Percentiles rank a stretch among this genome's conserved stretches.
phyloP scores from a whole-genome alignment of 2,888 invertebrate species.

The Ophion costatus region DNA sequence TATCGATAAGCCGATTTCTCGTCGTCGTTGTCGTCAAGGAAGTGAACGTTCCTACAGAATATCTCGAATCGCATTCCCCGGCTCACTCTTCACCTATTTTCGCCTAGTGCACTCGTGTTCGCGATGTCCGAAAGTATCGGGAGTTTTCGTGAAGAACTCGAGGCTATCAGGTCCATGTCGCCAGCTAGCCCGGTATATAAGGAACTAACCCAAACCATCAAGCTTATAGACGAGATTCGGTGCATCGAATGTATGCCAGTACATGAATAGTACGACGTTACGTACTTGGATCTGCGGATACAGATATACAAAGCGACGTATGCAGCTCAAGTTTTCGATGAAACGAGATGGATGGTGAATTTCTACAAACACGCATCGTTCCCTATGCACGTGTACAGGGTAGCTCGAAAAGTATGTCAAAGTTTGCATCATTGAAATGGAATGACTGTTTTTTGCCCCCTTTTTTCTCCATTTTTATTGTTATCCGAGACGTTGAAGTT shows the following conservation, averaged over 20 bases:
- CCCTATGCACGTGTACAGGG: not conserved
- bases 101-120: conserved; percentile 2
- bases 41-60: conserved; percentile 18
- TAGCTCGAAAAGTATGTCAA: too few relatives aligned
- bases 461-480: not conserved
- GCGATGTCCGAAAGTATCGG: conserved; percentile 23
- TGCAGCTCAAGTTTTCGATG: conserved; percentile 18
- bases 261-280: not conserved
- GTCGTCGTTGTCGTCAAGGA: conserved; percentile 38
- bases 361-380: conserved; percentile 22
- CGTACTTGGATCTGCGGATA: not conserved
- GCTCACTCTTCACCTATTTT: conserved; percentile 2
- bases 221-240: not conserved
- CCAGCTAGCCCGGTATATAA: not conserved
- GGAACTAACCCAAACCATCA: not conserved
- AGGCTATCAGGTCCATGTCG: conserved; percentile 19
- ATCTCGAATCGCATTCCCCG: conserved; percentile 7
- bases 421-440: too few relatives aligned
- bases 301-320: not conserved
- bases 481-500: too few relatives aligned
- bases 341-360: conserved; percentile 11
- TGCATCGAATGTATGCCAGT: not conserved
- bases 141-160: conserved; percentile 16
- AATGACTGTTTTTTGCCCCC: too few relatives aligned
- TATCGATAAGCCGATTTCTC: conserved; percentile 50